Percentiles rank a stretch among this genome's conserved stretches.
phyloP scores from a whole-genome alignment of 2,888 invertebrate species.

The Homarus gammarus region DNA sequence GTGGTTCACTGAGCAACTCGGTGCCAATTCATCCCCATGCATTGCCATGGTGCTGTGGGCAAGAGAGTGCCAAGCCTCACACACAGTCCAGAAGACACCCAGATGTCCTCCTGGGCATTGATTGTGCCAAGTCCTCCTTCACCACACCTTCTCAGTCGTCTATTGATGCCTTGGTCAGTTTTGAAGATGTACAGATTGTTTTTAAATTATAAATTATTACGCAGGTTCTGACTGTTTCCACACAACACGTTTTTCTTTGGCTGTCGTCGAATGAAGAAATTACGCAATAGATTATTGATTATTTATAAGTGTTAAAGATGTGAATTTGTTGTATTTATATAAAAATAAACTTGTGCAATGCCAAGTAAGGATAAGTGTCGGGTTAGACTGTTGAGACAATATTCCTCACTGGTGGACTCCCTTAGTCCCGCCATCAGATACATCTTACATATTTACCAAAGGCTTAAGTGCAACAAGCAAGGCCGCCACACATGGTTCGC shows the following conservation, averaged over 20 bases:
- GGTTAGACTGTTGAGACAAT: not conserved
- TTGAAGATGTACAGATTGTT: constrained; percentile 13
- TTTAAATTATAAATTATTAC: constrained; percentile 20
- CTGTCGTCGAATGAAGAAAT: not conserved
- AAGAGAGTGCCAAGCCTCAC: constrained; percentile 26
- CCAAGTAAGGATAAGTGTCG: constrained; percentile 34
- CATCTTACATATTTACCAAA: constrained; percentile 5
- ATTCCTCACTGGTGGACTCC: not conserved
- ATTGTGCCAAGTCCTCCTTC: constrained; percentile 32
- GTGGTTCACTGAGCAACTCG: not conserved
- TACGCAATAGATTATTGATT: constrained; percentile 6
- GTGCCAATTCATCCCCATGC: not conserved
- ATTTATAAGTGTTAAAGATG: constrained; percentile 27
- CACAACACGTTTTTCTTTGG: not conserved
- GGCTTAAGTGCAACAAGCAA: not conserved
- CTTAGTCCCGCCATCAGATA: not conserved
- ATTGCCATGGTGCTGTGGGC: not conserved
- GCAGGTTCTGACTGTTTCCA: not conserved
- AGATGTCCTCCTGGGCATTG: not conserved
- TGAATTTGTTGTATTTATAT: constrained; percentile 15
- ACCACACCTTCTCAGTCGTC: not conserved
- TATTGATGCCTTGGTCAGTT: constrained; percentile 17
- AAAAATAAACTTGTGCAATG: constrained; percentile 32
- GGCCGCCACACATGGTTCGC: constrained; percentile 27
- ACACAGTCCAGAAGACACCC: not conserved